Conservation (phyloP, 2,888 invertebrate species). For the Apodemia zela region DNA sequence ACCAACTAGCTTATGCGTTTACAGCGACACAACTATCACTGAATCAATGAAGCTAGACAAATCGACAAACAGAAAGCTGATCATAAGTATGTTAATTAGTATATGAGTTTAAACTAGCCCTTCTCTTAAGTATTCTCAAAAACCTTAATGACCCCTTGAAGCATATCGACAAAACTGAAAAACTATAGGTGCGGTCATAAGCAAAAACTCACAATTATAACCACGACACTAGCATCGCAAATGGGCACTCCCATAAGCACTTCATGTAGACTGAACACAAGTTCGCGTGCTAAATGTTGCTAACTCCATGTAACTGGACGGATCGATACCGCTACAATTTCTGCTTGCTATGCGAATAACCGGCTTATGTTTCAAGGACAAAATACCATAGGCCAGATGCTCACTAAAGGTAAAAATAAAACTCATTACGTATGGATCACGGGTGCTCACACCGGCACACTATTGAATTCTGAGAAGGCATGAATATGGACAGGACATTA, state of each 20-base stretch:
- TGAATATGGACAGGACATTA: constrained; percentile 16
- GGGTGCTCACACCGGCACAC: constrained; percentile 17
- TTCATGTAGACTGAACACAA: constrained; percentile 41
- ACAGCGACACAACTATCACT: too few relatives aligned
- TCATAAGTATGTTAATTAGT: too few relatives aligned
- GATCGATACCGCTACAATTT: constrained; percentile 39
- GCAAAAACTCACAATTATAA: constrained; percentile 14
- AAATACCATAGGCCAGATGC: constrained; percentile 33
- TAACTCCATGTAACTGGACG: constrained; percentile 40
- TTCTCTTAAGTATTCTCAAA: too few relatives aligned
- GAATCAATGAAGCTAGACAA: too few relatives aligned
- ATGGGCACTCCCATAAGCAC: constrained; percentile 49
- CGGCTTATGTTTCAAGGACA: constrained; percentile 37
- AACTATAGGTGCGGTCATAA: not conserved
- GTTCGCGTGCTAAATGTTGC: constrained; percentile 56
- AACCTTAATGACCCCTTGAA: too few relatives aligned
- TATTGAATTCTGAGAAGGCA: constrained; percentile 17
- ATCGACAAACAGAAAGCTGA: too few relatives aligned
- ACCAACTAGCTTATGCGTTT: too few relatives aligned
- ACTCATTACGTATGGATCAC: constrained; percentile 23
- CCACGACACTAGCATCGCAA: constrained; percentile 28
- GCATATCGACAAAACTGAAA: too few relatives aligned
- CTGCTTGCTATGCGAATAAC: constrained; percentile 38
- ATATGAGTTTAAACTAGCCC: too few relatives aligned
- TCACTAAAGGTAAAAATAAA: constrained; percentile 25